Conservation (phyloP, 37 sponge, comb jelly and placozoan genomes). For the Agelas oroides region DNA sequence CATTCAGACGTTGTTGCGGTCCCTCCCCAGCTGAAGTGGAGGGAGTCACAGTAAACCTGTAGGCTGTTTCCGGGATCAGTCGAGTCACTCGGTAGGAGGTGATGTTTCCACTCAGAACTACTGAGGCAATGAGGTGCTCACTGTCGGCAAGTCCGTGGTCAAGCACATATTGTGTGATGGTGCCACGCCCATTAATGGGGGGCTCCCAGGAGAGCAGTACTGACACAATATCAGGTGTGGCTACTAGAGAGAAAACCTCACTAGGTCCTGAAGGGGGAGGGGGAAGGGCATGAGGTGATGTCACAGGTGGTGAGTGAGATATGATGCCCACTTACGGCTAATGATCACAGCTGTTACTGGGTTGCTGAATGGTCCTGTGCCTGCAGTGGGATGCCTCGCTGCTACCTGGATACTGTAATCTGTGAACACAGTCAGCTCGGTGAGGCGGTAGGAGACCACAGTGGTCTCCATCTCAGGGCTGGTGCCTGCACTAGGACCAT, state of each 20-base stretch:
- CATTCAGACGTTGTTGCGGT: background rate
- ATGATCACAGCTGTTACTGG: slow-evolving; percentile 1
- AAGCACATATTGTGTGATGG: slow-evolving; percentile 39
- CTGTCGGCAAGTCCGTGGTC: background rate
- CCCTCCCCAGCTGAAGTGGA: slow-evolving; percentile 4
- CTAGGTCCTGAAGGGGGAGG: slow-evolving; percentile 30
- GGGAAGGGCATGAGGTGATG: background rate
- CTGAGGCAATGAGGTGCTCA: background rate
- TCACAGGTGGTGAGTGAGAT: background rate
- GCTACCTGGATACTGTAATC: slow-evolving; percentile 37
- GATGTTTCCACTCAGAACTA: background rate
- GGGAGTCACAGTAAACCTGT: background rate
- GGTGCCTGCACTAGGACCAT: no score
- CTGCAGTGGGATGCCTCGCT: slow-evolving; percentile 6
- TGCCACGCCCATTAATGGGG: background rate
- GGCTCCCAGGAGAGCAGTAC: slow-evolving; percentile 32
- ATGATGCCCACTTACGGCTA: slow-evolving; percentile 47
- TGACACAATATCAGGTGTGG: slow-evolving; percentile 29
- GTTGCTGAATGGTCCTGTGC: slow-evolving; percentile 11
- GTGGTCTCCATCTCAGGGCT: no score
- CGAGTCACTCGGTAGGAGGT: slow-evolving; percentile 16
- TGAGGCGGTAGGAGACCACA: background rate
- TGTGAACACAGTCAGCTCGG: slow-evolving; percentile 2
- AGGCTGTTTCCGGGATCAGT: slow-evolving; percentile 6
- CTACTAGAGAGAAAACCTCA: background rate